phyloP scores from a whole-genome alignment of 2,797 vertebrate species.

The Euphonia xanthogaster region DNA sequence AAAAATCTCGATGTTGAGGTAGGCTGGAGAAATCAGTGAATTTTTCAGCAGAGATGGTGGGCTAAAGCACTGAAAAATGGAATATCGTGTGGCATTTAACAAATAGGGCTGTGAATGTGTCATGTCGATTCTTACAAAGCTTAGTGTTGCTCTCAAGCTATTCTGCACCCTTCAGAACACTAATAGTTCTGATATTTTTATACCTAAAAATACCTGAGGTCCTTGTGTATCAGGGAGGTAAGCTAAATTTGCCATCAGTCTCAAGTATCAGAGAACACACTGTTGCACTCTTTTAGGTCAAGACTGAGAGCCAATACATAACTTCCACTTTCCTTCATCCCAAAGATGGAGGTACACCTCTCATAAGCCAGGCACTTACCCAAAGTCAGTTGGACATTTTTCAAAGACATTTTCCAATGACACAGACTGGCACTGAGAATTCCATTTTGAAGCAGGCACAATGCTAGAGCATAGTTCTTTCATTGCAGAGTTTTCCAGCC shows the following conservation, averaged over 20 bases:
- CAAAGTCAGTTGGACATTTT: neutral
- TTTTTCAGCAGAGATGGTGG: neutral
- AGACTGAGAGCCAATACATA: neutral
- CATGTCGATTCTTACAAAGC: neutral
- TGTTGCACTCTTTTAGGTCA: neutral
- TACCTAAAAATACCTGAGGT: neutral
- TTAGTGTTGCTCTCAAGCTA: neutral
- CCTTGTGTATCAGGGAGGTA: neutral
- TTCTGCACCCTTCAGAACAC: neutral
- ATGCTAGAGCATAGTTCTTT: neutral
- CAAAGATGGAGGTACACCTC: neutral
- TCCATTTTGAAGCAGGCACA: neutral
- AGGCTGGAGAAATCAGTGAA: constrained; percentile 11
- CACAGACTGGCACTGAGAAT: neutral
- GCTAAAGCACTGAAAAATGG: neutral
- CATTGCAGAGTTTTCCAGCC: neutral
- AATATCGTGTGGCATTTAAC: neutral
- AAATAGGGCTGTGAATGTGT: neutral
- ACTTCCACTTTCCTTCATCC: neutral
- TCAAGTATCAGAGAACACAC: neutral
- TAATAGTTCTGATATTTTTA: neutral
- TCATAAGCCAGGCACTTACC: neutral
- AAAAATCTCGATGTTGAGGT: neutral
- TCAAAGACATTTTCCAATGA: neutral
- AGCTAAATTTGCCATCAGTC: neutral